phyloP scores from a whole-genome alignment of 2,797 vertebrate genomes.

The Apodemus agrarius region DNA sequence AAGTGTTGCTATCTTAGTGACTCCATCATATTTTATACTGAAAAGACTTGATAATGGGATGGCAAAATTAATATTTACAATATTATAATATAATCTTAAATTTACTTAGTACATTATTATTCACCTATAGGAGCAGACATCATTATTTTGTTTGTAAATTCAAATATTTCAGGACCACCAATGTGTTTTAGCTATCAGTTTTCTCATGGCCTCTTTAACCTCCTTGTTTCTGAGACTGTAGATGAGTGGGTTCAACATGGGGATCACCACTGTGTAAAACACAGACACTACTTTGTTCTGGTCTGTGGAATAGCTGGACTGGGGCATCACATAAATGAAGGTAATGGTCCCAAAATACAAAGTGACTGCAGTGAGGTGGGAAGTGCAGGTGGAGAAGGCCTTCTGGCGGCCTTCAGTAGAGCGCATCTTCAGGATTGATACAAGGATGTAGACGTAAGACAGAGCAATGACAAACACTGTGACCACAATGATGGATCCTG shows the following conservation, averaged over 20 bases:
- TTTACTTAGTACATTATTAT: not conserved
- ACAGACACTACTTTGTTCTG: not conserved
- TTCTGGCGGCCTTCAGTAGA: constrained; percentile 47
- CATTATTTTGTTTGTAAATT: not conserved
- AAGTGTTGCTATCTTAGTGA: not conserved
- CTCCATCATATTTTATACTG: not conserved
- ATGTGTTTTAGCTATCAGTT: not conserved
- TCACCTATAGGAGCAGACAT: not conserved
- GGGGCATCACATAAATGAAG: not conserved
- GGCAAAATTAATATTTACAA: not conserved
- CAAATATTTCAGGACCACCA: constrained; percentile 21
- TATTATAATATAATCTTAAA: not conserved
- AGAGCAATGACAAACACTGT: constrained; percentile 60
- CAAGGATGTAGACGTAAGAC: constrained; percentile 72
- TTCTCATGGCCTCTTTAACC: constrained; percentile 37
- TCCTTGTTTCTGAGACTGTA: constrained; percentile 71
- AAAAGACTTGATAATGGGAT: not conserved
- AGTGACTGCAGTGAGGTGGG: constrained; percentile 67
- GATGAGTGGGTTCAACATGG: not conserved
- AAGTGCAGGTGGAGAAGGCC: constrained; percentile 76
- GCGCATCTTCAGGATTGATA: constrained; percentile 63
- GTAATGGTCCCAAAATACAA: not conserved
- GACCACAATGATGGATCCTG: constrained; percentile 62
- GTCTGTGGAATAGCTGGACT: not conserved
- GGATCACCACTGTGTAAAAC: not conserved